Base-by-base conservation (phyloP, 30 jellyfish, hydroid and myxozoan species). In the Pelagia noctiluca region DNA sequence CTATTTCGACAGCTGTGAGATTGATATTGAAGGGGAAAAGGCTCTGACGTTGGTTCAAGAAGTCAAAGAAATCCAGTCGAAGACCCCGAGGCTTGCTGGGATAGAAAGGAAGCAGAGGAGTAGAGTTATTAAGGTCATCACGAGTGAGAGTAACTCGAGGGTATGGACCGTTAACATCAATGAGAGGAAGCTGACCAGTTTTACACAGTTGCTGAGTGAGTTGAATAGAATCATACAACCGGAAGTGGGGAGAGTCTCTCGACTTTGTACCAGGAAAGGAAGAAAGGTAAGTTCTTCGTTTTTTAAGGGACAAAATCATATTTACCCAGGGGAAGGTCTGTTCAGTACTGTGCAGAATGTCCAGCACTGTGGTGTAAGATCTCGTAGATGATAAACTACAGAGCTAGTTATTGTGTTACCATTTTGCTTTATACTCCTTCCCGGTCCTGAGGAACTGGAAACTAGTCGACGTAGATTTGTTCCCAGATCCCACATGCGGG, bases 261-360 rank as follows among this genome's bases (percentile, higher is more conserved):
- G 87, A 3, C 42, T 89, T 46, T 89, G 97, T 46, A 81, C 97
- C 19, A 73, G 29, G 42, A 80, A 78, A 66, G 97, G 97, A 61
- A 48, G 94, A 74, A 66, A 83, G 81, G 97, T 89, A 23, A 33
- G 95, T 30, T 64, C 32, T 57, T 32, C 18, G 13, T 38, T 31
- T 47, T 73, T 73, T 42, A 1, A 4, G 25, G 3, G 18, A 53
- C 1, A 13, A 19, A 8, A 47, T 8, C 19, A 47, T 8, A 47
- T 19, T 11, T 19, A 19, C 19, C 19, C 19, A 47, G 11, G 61
- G 61, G 16, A 8, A 19, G 11, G 61, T 11, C 19, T n/a, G n/a
- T n/a, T n/a, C n/a, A n/a, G n/a, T n/a, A n/a, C n/a, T n/a, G n/a
- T n/a, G n/a, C n/a, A n/a, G n/a, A n/a, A n/a, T n/a, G n/a, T n/a